Conservation (phyloP, 1,140 invertebrate species). For the Ceratoteleas bidentatus region DNA sequence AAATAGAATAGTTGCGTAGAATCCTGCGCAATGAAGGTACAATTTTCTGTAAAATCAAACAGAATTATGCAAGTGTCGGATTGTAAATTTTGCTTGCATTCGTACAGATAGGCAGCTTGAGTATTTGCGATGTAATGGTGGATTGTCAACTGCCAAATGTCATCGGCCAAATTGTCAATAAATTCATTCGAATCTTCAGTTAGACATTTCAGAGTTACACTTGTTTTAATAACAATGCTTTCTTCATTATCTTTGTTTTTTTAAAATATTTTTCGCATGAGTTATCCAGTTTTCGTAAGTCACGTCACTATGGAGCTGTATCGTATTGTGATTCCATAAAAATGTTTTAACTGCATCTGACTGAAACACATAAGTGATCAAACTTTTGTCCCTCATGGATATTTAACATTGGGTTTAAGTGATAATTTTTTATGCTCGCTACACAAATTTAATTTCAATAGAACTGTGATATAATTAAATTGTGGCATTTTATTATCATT, state of each 20-base stretch:
- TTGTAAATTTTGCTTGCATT: slow-evolving; percentile 10
- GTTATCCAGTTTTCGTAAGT: background rate
- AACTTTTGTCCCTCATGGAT: too few species aligned
- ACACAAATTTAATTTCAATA: too few species aligned
- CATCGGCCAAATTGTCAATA: slow-evolving; percentile 6
- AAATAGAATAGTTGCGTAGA: slow-evolving; percentile 18
- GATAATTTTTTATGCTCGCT: too few species aligned
- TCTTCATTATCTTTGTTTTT: background rate
- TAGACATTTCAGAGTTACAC: background rate
- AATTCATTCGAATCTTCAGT: slow-evolving; percentile 2
- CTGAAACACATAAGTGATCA: background rate
- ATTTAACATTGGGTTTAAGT: too few species aligned
- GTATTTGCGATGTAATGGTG: slow-evolving; percentile 20
- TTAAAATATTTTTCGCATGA: background rate
- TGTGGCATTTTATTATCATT: too few species aligned
- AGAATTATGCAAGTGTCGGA: slow-evolving; percentile 9
- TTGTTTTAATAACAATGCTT: background rate
- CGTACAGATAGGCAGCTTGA: slow-evolving; percentile 1
- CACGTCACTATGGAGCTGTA: background rate
- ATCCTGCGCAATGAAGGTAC: slow-evolving; percentile 24
- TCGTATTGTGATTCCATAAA: background rate
- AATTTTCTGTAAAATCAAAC: slow-evolving; percentile 39
- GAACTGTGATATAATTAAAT: too few species aligned
- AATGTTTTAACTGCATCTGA: background rate
- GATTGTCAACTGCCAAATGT: slow-evolving; percentile 5